Base-by-base conservation (phyloP, 1,140 invertebrate genomes). In the Drosophila nannoptera region DNA sequence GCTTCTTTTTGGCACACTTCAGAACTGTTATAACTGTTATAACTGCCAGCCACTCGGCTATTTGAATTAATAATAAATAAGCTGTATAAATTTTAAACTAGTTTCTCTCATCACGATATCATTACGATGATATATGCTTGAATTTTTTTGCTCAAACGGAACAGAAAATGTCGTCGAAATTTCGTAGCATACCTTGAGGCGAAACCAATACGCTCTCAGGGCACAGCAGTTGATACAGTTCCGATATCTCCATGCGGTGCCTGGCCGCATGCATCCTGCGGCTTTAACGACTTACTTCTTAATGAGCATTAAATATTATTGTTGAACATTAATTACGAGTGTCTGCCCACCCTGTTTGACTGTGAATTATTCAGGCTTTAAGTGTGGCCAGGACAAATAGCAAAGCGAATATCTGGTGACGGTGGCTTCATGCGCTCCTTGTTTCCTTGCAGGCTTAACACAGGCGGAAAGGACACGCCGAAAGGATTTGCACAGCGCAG, bases 371-470 rank as follows among this genome's bases (percentile, higher is more conserved):
- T 50, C 58, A 52, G 54, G 45, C 46, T 65, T 73, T 63, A 48
- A 62, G 48, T 66, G 58, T 62, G 42, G 33, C 11, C 32, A 35
- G 33, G 48, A n/a, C 33, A 70, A 38, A 52, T 14, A 36, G 11
- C 53, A 36, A 35, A 48, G n/a, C 22, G 22, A 22, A 22, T 22
- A 22, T 22, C 22, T 22, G 22, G 1, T 22, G 22, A 22, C 22
- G 22, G 22, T 46, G 11, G 11, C 22, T 11, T 48, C 29, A 11
- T 11, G 9, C 50, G 65, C 56, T 42, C 9, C 59, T 53, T 55
- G 45, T 75, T 62, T 49, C 66, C 75, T 64, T 78, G 67, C 78
- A 64, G 76, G 78, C 60, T 73, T 66, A 76, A 76, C 69, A 74
- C 72, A 75, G 60, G 61, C 63, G 54, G 54, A 73, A 81, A 76